phyloP scores from a whole-genome alignment of 2,113 vertebrate genomes.

The Leptocoma aspasia region DNA sequence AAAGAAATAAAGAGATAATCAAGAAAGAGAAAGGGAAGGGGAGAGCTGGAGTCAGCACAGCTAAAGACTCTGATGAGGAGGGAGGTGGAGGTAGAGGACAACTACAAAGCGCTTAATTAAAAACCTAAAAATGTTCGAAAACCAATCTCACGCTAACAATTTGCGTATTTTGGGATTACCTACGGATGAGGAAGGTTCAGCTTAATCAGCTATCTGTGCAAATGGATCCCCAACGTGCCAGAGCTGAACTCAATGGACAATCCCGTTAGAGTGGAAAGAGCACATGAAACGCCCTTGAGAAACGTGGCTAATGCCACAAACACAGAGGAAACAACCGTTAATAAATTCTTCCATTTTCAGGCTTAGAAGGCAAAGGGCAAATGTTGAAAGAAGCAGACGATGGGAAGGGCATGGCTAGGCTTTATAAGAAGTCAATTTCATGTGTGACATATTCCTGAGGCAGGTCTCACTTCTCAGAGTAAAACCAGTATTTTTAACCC shows the following conservation, averaged over 20 bases:
- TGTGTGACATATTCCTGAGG: not conserved
- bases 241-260: constrained; percentile 45
- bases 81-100: not conserved
- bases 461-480: not conserved
- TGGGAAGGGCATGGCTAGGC: not conserved
- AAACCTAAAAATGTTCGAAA: constrained; percentile 35
- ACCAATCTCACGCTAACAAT: constrained; percentile 29
- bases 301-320: constrained; percentile 48
- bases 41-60: not conserved
- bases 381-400: not conserved
- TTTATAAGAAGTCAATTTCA: not conserved
- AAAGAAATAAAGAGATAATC: not conserved
- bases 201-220: constrained; percentile 44
- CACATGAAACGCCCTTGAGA: constrained; percentile 54
- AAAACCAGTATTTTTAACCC: not conserved
- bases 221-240: not conserved
- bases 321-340: constrained; percentile 34
- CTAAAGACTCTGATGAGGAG: not conserved
- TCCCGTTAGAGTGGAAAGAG: constrained; percentile 60
- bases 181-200: constrained; percentile 55
- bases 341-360: constrained; percentile 37
- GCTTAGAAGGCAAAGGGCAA: constrained; percentile 49
- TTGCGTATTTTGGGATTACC: constrained; percentile 57
- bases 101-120: constrained; percentile 44
- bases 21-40: not conserved